These are phyloP conservation scores for Rhyacichthys aspro DNA, from an alignment of 2,797 vertebrate genomes.

Conservation along the genomic window DNA sequence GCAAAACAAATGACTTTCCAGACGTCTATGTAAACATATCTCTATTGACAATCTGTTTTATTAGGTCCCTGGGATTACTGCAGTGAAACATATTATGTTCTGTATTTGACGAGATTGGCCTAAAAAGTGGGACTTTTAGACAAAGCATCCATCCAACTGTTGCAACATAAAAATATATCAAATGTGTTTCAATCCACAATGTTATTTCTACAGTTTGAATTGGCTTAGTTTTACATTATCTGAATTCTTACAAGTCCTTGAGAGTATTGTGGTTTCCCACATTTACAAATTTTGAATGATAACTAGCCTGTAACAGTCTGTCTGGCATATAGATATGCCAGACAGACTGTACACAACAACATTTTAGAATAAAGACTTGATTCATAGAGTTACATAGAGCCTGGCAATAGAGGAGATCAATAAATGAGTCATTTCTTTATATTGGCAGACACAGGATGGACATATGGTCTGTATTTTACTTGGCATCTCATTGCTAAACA, in stretches of 20 bases:
- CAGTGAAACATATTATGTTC: slow-evolving; percentile 1
- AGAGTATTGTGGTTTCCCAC: slow-evolving; percentile 12
- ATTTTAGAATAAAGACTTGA: no score
- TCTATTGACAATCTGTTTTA: slow-evolving; percentile 5
- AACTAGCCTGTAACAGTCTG: not conserved
- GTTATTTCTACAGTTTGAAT: slow-evolving; percentile 8
- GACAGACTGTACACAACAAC: no score
- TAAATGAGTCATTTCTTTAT: slow-evolving; percentile 45
- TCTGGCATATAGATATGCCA: no score
- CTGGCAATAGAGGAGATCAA: slow-evolving; percentile 31
- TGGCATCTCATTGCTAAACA: no score
- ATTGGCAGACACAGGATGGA: slow-evolving; percentile 19
- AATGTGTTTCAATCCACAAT: not conserved
- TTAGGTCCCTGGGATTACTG: not conserved
- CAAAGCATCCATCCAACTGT: not conserved
- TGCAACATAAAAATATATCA: not conserved
- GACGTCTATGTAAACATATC: slow-evolving; percentile 52
- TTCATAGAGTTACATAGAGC: slow-evolving; percentile 13
- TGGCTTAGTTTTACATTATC: not conserved
- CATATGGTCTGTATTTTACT: slow-evolving; percentile 1
- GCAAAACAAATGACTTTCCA: slow-evolving; percentile 11
- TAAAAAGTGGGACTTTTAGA: no score
- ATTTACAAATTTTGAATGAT: not conserved
- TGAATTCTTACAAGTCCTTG: not conserved
- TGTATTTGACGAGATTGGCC: not conserved